phyloP scores from a whole-genome alignment of 1,140 invertebrate genomes.

The Eupristina koningsbergeri region DNA sequence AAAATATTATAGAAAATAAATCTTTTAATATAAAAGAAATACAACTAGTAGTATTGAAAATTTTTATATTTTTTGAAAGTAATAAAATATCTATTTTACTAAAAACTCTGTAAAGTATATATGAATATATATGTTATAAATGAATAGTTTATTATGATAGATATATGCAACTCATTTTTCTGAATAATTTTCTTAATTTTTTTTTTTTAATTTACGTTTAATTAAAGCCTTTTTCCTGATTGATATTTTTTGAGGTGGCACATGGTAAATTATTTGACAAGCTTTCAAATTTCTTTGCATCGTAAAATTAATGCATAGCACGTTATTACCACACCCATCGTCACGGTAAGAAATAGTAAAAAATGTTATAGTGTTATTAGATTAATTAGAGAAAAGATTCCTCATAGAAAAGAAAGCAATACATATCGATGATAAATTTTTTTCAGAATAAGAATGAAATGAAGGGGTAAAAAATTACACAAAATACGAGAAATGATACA shows the following conservation, averaged over 20 bases:
- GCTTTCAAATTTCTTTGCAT: conserved; percentile 64
- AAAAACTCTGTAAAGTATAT: no score
- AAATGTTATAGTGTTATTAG: background rate
- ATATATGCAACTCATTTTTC: no score
- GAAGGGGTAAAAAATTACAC: background rate
- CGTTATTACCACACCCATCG: conserved; percentile 60
- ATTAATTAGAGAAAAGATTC: conserved; percentile 3
- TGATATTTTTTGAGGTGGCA: background rate
- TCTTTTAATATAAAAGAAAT: no score
- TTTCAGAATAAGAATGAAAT: background rate
- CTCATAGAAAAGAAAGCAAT: background rate
- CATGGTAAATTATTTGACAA: conserved; percentile 63
- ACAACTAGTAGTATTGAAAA: no score
- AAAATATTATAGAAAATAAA: no score
- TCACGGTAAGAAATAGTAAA: no score
- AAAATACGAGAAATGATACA: conserved; percentile 21
- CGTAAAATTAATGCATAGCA: conserved; percentile 63
- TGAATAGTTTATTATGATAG: no score
- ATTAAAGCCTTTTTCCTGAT: background rate
- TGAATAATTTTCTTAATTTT: no score
- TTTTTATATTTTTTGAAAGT: no score
- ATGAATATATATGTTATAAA: no score
- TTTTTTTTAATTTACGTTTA: background rate
- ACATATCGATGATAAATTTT: background rate
- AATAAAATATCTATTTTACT: no score